A percentile compares a stretch with the other conserved stretches of the same genome.
Evolutionary conservation across 37 sponge, comb jelly and placozoan genomes (phyloP).

Genomic region (Chondrosia reniformis): DNA sequence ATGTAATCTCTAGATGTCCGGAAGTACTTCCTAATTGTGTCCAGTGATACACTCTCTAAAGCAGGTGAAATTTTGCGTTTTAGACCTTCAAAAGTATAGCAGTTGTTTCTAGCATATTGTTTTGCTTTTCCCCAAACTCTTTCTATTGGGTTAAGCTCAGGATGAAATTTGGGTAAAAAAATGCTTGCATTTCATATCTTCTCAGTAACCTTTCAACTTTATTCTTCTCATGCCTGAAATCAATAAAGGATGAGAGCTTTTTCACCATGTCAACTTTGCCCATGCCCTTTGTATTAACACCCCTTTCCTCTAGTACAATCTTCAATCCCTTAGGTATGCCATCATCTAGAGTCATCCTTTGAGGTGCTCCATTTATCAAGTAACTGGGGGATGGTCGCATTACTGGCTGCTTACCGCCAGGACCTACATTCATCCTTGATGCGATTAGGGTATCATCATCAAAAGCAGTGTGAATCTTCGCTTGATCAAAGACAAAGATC

Average conservation of each 20-base stretch:
- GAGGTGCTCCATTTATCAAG: background rate
- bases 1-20: slow-evolving; percentile 14
- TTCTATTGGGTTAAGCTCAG: slow-evolving; percentile 41
- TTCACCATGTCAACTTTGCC: background rate
- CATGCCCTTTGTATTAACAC: background rate
- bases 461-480: slow-evolving; percentile 8
- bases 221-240: slow-evolving; percentile 13
- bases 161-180: slow-evolving; percentile 22
- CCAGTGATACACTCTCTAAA: slow-evolving; percentile 5
- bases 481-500: slow-evolving; percentile 30
- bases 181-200: background rate
- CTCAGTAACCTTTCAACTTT: background rate
- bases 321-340: slow-evolving; percentile 20
- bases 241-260: background rate
- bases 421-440: slow-evolving; percentile 22
- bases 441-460: slow-evolving; percentile 23
- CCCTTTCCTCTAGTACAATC: background rate
- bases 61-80: background rate
- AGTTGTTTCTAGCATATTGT: slow-evolving; percentile 18
- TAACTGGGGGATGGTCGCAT: background rate
- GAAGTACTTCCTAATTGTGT: slow-evolving; percentile 28
- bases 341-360: background rate
- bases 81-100: slow-evolving; percentile 26
- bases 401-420: slow-evolving; percentile 23
- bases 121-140: slow-evolving; percentile 20